These are phyloP conservation scores for Stenichneumon culpator DNA, from an alignment of 2,888 invertebrate species.

Conservation along the genomic window DNA sequence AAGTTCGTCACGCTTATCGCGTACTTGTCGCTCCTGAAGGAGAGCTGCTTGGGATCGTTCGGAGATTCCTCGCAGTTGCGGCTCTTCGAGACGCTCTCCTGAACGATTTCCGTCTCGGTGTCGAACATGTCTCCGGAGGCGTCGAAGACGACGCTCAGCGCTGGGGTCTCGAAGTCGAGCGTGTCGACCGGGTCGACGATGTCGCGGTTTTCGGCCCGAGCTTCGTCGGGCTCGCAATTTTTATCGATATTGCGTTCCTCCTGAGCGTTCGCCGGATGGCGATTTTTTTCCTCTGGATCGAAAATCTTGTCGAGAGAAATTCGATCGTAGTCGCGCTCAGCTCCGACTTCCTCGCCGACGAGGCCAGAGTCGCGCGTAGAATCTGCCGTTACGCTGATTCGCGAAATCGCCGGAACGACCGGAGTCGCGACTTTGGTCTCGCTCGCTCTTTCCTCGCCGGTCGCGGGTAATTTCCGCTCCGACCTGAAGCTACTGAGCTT, in stretches of 20 bases:
- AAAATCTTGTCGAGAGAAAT: not conserved
- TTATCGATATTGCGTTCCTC: not conserved
- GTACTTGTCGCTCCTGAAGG: conserved; percentile 50
- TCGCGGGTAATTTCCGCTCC: not conserved
- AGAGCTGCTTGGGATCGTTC: conserved; percentile 14
- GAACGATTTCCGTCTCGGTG: conserved; percentile 4
- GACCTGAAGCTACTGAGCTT: not conserved
- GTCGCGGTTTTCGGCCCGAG: not conserved
- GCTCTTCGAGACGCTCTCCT: conserved; percentile 6
- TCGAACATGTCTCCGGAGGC: conserved; percentile 38
- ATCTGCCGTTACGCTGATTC: not conserved
- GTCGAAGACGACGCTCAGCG: conserved; percentile 15
- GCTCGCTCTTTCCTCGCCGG: not conserved
- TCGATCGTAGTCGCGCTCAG: not conserved
- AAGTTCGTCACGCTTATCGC: conserved; percentile 64
- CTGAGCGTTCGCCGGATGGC: too few species aligned
- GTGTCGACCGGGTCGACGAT: not conserved
- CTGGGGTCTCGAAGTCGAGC: conserved; percentile 12
- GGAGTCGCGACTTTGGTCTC: not conserved
- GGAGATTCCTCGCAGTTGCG: conserved; percentile 26
- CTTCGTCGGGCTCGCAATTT: not conserved
- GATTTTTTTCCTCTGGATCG: not conserved
- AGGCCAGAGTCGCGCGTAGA: not conserved
- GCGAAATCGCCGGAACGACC: not conserved
- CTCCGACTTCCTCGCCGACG: too few species aligned